Base-by-base conservation (phyloP, 2,888 invertebrate species). In the Willowsia nigromaculata region DNA sequence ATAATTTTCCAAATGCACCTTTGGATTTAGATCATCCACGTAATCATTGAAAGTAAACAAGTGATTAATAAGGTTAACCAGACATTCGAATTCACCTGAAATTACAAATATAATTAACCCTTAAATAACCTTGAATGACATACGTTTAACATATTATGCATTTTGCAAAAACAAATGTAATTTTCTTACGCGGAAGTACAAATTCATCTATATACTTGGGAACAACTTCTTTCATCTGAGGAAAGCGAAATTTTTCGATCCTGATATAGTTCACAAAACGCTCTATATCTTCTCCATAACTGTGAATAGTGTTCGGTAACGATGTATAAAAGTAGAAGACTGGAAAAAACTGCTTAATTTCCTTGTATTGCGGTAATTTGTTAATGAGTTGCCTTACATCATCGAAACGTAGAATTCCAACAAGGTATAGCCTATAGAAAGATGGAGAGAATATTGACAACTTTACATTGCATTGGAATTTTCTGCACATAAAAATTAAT, bases 181-280 rank as follows among this genome's bases (percentile, higher is more conserved):
- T 15, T 68, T 7, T 18, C 88, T 88, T 91, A 92, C 92, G 65
- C 18, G 92, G 92, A 33, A 92, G 76, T 0, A 47, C 74, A 27
- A 91, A 88, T 43, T 91, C 91, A 30, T 92, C 90, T 0, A 89
- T 90, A 50, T 90, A 91, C 71, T 92, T 92, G 9, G 92, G 92
- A 2, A 92, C 53, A 15, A 92, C 62, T 76, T 92, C 91, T 25
- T 84, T 62, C 40, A 90, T 62, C 65, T 18, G 0, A n/a, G 92
- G 92, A 87, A 82, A 91, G 3, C 50, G 53, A 74, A 92, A 92
- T 11, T 87, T 37, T 68, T 80, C 65, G 4, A 92, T 76, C 43
- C 90, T 91, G 18, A 91, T 6, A 53, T 90, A 92, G 0, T 81
- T 11, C 7, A 91, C 22, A 56, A 91, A 90, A n/a, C 1, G 1